Conservation (phyloP, 2,113 vertebrate species). For the Oreochromis tanganicae region DNA sequence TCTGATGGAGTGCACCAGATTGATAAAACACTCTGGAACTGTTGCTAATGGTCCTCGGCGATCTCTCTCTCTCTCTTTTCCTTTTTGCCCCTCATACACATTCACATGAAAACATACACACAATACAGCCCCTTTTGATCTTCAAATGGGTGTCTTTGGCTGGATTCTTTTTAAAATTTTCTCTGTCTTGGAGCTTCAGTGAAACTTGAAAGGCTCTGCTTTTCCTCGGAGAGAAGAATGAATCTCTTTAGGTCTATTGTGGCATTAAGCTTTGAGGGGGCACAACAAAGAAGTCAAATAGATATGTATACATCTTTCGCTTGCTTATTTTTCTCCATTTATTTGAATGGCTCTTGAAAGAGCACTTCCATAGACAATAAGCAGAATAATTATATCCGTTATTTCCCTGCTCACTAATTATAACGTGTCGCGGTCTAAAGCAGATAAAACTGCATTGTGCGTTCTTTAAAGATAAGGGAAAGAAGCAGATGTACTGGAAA, state of each 20-base stretch:
- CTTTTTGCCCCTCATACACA: background rate
- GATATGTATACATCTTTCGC: slow-evolving; percentile 33
- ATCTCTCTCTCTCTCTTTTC: background rate
- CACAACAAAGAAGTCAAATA: slow-evolving; percentile 59
- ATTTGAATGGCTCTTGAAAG: slow-evolving; percentile 40
- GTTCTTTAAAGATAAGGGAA: slow-evolving; percentile 48
- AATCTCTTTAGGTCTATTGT: slow-evolving; percentile 53
- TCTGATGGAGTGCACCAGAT: background rate
- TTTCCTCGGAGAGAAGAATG: slow-evolving; percentile 41
- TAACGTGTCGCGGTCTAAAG: background rate
- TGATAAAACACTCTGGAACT: slow-evolving; percentile 10
- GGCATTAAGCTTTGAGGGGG: slow-evolving; percentile 54
- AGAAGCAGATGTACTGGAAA: slow-evolving; percentile 17
- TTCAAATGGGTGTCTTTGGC: slow-evolving; percentile 43
- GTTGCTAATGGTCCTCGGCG: slow-evolving; percentile 22
- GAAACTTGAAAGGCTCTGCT: slow-evolving; percentile 53
- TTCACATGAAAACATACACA: slow-evolving; percentile 20
- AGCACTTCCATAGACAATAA: slow-evolving; percentile 27
- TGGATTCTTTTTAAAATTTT: background rate
- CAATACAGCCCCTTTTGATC: slow-evolving; percentile 40
- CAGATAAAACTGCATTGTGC: slow-evolving; percentile 6
- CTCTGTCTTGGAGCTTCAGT: slow-evolving; percentile 46
- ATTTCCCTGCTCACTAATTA: slow-evolving; percentile 26
- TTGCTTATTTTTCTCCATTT: slow-evolving; percentile 38
- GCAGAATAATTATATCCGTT: slow-evolving; percentile 16